Evolutionary conservation across 2,888 invertebrate species (phyloP).

Genomic region (Patella caerulea): DNA sequence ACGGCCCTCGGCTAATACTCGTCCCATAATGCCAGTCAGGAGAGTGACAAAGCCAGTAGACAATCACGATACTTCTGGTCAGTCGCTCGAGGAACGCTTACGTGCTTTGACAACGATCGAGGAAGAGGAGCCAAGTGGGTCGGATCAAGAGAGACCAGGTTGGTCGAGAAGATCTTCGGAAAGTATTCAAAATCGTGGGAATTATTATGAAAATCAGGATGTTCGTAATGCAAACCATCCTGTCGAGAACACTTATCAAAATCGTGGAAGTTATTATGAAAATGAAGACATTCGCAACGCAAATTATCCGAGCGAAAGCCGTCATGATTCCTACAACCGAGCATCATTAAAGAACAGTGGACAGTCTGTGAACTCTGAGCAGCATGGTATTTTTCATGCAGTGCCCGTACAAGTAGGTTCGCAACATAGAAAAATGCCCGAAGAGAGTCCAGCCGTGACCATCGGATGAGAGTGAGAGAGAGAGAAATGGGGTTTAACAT

Average conservation of each 20-base stretch:
- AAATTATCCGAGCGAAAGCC: slow-evolving; percentile 5
- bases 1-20: slow-evolving; percentile 20
- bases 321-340: background rate
- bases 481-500: too few relatives aligned
- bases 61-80: background rate
- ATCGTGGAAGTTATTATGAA: background rate
- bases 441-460: background rate
- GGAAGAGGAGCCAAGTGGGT: slow-evolving; percentile 48
- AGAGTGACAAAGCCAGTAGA: slow-evolving; percentile 21
- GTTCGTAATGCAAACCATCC: background rate
- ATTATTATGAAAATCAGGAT: background rate
- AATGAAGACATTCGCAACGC: background rate
- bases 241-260: background rate
- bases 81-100: slow-evolving; percentile 51
- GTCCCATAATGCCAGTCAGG: slow-evolving; percentile 25
- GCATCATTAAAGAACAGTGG: background rate
- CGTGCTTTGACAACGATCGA: slow-evolving; percentile 58
- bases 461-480: too few relatives aligned
- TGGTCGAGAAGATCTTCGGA: background rate
- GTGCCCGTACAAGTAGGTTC: slow-evolving; percentile 19
- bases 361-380: background rate
- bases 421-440: background rate
- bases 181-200: slow-evolving; percentile 1
- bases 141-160: background rate
- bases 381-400: slow-evolving; percentile 15